Evolutionary conservation across 2,888 invertebrate genomes (phyloP).

Genomic region (Chrysomela aeneicollis): DNA sequence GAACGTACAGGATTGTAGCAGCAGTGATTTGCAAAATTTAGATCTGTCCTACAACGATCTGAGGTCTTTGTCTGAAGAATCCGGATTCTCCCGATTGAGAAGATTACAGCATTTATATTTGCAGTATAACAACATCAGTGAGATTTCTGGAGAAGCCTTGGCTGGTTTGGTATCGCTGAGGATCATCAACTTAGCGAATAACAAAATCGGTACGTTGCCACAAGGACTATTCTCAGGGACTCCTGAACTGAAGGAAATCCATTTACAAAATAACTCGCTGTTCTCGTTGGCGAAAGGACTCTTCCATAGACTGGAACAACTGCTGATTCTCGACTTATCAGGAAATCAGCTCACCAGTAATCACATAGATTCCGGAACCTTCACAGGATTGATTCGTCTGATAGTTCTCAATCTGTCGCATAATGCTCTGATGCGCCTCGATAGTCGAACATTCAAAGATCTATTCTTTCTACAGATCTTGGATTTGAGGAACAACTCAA

Average conservation of each 20-base stretch:
- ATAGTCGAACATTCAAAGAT: conserved; percentile 85
- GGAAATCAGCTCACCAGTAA: conserved; percentile 86
- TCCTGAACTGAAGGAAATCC: conserved; percentile 82
- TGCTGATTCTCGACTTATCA: conserved; percentile 84
- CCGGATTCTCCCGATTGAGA: conserved; percentile 77
- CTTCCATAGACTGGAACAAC: conserved; percentile 83
- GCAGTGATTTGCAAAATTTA: conserved; percentile 76
- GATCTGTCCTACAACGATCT: conserved; percentile 86
- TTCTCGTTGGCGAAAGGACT: conserved; percentile 83
- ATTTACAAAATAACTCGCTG: conserved; percentile 85
- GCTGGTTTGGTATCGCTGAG: conserved; percentile 80
- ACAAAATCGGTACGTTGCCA: conserved; percentile 82
- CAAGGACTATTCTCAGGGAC: conserved; percentile 83
- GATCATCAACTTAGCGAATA: conserved; percentile 86
- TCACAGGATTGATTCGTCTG: conserved; percentile 83
- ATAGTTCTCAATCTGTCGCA: conserved; percentile 86
- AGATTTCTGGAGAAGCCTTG: conserved; percentile 81
- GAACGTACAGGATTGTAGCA: conserved; percentile 68
- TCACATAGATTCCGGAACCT: conserved; percentile 85
- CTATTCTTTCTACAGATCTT: conserved; percentile 86
- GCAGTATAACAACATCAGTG: conserved; percentile 83
- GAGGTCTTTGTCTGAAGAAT: conserved; percentile 71
- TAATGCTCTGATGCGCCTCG: conserved; percentile 85
- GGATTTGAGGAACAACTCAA: conserved; percentile 85
- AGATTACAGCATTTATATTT: conserved; percentile 82